These are phyloP conservation scores for Ptychoptera albimana DNA, from an alignment of 2,888 invertebrate genomes.

Conservation along the genomic window DNA sequence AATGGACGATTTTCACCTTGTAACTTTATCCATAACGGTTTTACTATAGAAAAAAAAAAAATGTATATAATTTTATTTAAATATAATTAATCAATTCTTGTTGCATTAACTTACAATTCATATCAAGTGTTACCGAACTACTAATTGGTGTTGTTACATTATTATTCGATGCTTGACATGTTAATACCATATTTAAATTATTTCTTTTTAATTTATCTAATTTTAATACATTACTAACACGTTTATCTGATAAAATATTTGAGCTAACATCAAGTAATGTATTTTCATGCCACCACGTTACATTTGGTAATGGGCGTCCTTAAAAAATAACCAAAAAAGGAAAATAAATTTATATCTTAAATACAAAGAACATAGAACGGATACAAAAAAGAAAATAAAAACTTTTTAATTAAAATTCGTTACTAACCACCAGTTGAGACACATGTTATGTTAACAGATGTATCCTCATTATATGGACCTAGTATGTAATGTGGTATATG, in stretches of 20 bases:
- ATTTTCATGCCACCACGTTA: slow-evolving; percentile 52
- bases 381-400: too few relatives aligned
- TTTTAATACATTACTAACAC: slow-evolving; percentile 45
- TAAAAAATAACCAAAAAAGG: not conserved
- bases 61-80: not conserved
- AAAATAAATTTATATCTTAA: not conserved
- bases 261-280: slow-evolving; percentile 42
- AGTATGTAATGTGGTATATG: slow-evolving; percentile 60
- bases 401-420: not conserved
- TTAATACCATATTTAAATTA: slow-evolving; percentile 45
- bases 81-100: slow-evolving; percentile 1
- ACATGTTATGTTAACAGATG: slow-evolving; percentile 66
- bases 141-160: slow-evolving; percentile 47
- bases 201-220: slow-evolving; percentile 43
- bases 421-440: slow-evolving; percentile 62
- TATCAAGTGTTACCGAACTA: slow-evolving; percentile 48
- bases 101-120: slow-evolving; percentile 41
- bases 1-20: slow-evolving; percentile 52
- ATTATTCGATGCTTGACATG: slow-evolving; percentile 55
- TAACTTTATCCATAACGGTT: slow-evolving; percentile 52
- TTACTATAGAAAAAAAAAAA: slow-evolving; percentile 37
- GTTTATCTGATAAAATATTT: slow-evolving; percentile 41
- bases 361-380: not conserved
- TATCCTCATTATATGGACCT: slow-evolving; percentile 75
- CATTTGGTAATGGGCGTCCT: slow-evolving; percentile 49